phyloP scores from a whole-genome alignment of 2,797 vertebrate species.

The Tapera naevia region DNA sequence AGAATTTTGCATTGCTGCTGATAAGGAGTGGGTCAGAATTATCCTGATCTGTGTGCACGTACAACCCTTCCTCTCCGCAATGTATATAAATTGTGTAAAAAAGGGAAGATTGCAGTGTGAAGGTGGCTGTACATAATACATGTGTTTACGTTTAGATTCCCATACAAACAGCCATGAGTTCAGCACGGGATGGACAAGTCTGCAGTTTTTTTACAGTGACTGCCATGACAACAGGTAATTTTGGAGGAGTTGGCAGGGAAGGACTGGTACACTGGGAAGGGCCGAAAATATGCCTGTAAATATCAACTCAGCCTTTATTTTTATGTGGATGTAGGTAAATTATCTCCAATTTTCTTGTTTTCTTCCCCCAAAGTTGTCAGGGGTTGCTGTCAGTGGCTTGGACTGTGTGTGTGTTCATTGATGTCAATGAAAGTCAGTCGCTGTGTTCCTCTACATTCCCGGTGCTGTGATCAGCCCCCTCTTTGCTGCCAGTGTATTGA shows the following conservation, averaged over 20 bases:
- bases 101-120: background rate
- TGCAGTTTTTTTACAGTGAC: background rate
- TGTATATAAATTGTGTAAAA: background rate
- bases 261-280: too few species aligned
- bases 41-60: too few species aligned
- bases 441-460: background rate
- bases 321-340: background rate
- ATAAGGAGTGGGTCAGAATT: background rate
- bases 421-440: background rate
- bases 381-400: background rate
- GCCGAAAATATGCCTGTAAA: background rate
- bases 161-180: rapidly evolving
- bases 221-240: background rate
- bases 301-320: background rate
- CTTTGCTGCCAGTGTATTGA: background rate
- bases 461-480: background rate
- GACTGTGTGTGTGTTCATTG: rapidly evolving
- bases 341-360: background rate
- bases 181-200: background rate
- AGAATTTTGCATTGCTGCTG: background rate
- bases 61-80: rapidly evolving
- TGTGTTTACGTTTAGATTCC: background rate
- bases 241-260: background rate
- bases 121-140: background rate
- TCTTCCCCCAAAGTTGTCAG: background rate